phyloP scores from a whole-genome alignment of 2,797 vertebrate species.

The Valencia hispanica region DNA sequence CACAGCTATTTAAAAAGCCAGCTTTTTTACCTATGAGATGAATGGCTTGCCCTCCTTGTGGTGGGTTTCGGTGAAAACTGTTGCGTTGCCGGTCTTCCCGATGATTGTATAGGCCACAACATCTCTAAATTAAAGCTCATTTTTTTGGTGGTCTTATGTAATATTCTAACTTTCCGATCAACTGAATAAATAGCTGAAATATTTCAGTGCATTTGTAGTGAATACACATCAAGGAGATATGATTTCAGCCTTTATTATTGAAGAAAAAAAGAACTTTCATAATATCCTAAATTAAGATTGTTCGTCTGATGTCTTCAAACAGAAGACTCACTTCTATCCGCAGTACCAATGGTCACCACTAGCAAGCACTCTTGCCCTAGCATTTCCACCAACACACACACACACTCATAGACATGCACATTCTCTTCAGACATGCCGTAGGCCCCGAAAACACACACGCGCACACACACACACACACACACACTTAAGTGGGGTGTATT shows the following conservation, averaged over 20 bases:
- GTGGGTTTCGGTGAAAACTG: background rate
- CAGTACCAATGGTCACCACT: constrained; percentile 77
- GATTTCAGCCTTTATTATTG: too few species aligned
- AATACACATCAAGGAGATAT: too few species aligned
- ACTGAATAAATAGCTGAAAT: background rate
- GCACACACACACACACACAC: constrained; percentile 41
- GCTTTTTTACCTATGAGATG: background rate
- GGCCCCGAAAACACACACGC: constrained; percentile 24
- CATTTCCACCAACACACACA: constrained; percentile 40
- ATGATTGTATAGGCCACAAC: background rate
- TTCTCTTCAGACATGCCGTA: constrained; percentile 52
- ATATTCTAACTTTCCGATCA: background rate
- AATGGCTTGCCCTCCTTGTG: background rate
- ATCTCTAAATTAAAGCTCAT: background rate
- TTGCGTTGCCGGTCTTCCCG: background rate
- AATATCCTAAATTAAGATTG: background rate
- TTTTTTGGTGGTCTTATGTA: background rate
- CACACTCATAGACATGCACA: constrained; percentile 3
- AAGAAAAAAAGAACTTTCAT: background rate
- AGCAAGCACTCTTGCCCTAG: constrained; percentile 77
- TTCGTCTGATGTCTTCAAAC: constrained; percentile 37
- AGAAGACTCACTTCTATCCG: constrained; percentile 15
- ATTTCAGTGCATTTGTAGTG: background rate
- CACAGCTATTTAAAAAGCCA: too few species aligned
- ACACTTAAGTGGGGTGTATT: constrained; percentile 68